Base-by-base conservation (phyloP, 2,888 invertebrate genomes). In the Spicauda simplicius region DNA sequence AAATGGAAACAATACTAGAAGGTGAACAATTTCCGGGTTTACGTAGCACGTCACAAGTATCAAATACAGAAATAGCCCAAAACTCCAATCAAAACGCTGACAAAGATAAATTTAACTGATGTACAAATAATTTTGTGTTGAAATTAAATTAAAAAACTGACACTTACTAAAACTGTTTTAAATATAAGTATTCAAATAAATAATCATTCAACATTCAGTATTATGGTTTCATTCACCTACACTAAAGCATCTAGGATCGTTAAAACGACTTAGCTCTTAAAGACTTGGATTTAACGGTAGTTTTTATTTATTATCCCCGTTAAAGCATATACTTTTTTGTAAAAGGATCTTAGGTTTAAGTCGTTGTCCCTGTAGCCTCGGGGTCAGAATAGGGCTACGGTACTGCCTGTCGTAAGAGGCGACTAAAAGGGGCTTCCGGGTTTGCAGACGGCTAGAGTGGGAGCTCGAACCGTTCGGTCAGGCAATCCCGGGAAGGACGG, bases 1-100 rank as follows among this genome's bases (percentile, higher is more conserved):
- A 83, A 81, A 82, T 88, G 83, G 84, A 88, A 75, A 86, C 88
- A 7, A 88, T 87, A 60, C 63, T 77, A 52, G 88, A 88, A 77
- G 80, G 79, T 48, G 80, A 84, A 77, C 79, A 78, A 63, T 80
- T 81, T 69, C 71, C 72, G 41, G 53, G 52, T 12, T 58, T 58
- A 16, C 53, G 25, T 6, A 20, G 52, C 37, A 12, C 41, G 5
- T 58, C 58, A 2, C 14, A 37, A 10, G 30, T 16, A 11, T 48
- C 50, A 16, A 37, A 30, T 12, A 18, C 16, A 33, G 60, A 61
- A n/a, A 18, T 14, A 61, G 25, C 37, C 4, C 14, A 50, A 61
- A n/a, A n/a, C 14, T 18, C 8, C 30, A 50, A 12, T 30, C 16
- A 18, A 33, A 6, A 60, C 1, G 50, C 50, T 18, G 30, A 60